phyloP scores from a whole-genome alignment of 2,113 vertebrate species.

The Alethe castanea region DNA sequence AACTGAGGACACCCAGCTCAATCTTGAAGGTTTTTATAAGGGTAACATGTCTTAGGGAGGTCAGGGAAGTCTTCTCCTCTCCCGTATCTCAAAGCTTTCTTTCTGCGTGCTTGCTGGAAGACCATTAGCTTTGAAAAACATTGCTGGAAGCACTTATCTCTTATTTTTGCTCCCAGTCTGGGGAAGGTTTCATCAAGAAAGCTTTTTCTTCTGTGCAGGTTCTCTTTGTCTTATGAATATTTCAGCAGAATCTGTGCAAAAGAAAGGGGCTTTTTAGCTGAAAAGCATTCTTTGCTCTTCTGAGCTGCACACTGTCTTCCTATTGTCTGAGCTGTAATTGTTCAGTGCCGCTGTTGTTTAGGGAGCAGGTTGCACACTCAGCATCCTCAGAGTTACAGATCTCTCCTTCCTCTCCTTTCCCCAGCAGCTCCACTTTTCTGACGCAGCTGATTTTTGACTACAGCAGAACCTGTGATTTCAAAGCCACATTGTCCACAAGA shows the following conservation, averaged over 20 bases:
- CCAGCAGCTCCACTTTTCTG: neutral
- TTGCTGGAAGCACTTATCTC: neutral
- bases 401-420: neutral
- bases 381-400: neutral
- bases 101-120: neutral
- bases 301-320: fast-evolving
- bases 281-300: neutral
- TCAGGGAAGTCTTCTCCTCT: neutral
- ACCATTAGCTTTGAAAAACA: neutral
- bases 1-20: neutral
- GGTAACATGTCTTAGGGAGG: neutral
- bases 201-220: neutral
- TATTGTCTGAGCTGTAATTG: neutral
- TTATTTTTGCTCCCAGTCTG: neutral
- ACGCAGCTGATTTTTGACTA: neutral
- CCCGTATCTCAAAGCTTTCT: fast-evolving
- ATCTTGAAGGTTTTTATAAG: neutral
- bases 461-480: neutral
- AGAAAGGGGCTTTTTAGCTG: neutral
- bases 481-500: neutral
- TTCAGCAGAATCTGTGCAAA: neutral
- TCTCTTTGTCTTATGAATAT: neutral
- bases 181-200: neutral
- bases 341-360: neutral
- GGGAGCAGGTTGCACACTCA: neutral